Evolutionary conservation across 2,113 vertebrate species (phyloP).

Genomic region (Columba janthina): DNA sequence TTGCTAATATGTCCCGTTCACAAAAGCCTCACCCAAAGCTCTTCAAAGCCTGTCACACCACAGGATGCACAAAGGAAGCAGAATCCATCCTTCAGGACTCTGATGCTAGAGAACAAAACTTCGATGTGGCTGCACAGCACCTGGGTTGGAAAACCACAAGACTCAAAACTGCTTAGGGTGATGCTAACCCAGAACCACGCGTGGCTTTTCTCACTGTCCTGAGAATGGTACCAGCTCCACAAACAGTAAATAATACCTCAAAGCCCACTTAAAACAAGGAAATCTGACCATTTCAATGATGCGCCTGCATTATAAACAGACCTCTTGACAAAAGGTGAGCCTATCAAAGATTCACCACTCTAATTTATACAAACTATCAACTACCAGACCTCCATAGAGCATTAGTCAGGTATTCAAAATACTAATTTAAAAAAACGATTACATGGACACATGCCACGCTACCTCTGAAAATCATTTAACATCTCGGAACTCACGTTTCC

Average conservation of each 20-base stretch:
- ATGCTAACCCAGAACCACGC: neutral
- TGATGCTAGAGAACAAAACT: neutral
- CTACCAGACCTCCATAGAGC: neutral
- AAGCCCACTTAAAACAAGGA: neutral
- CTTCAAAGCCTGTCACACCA: neutral
- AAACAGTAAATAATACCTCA: neutral
- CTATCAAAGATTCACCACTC: neutral
- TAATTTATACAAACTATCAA: neutral
- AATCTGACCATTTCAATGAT: neutral
- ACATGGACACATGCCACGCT: neutral
- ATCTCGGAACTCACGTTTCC: neutral
- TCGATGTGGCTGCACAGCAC: neutral
- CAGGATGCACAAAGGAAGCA: neutral
- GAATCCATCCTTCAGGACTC: neutral
- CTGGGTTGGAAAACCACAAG: neutral
- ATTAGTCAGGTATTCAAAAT: neutral
- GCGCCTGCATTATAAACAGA: too few relatives aligned
- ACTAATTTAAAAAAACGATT: neutral
- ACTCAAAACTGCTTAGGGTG: neutral
- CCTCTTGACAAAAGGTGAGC: neutral
- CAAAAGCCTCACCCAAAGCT: neutral
- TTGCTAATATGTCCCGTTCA: neutral
- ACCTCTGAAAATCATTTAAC: neutral
- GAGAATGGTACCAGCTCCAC: accelerated
- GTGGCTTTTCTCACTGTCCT: neutral